Base-by-base conservation (phyloP, 2,113 vertebrate species). In the Sebastes fasciatus region DNA sequence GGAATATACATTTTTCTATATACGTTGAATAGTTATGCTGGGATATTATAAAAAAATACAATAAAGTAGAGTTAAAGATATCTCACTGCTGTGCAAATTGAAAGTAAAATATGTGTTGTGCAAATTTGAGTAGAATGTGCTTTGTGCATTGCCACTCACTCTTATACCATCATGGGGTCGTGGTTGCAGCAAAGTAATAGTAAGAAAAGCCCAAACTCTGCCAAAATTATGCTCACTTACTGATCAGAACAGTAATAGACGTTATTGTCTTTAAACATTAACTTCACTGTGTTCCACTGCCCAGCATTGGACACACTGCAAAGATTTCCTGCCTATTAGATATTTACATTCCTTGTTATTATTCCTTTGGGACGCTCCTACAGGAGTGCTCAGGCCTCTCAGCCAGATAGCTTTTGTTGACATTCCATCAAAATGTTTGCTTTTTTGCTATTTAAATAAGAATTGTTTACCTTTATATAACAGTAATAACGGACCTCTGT, bases 181-280 rank as follows among this genome's bases (percentile, higher is more conserved):
- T 26, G 10, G 26, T 13, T 13, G 40, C 40, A 40, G 34, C 3
- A 63, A 48, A 76, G 12, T n/a, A 52, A 61, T 7, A 46, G 21
- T 67, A 49, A 49, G 19, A 13, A 64, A 61, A 2, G 13, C 23
- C 43, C 4, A 57, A 17, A 54, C 16, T 51, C 1, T 72, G 10
- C 40, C n/a, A 46, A n/a, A 51, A 43, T 26, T 0, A 57, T 19
- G 34, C 12, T 23, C 10, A 52, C 2, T 1, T 46, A 26, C 23
- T 12, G 11, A 45, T 70, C n/a, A 61, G n/a, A 52, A 34, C 19
- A 34, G 45, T 43, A 23, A 51, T 9, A n/a, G 12, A 72, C 0
- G 6, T 57, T 8, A n/a, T 12, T 74, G 17, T 70, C 51, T 65
- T 65, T 65, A 26, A 70, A 69, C 49, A 21, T 62, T 14, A 78